Conservation (phyloP, 2,113 vertebrate species). For the Puffinus mauretanicus region DNA sequence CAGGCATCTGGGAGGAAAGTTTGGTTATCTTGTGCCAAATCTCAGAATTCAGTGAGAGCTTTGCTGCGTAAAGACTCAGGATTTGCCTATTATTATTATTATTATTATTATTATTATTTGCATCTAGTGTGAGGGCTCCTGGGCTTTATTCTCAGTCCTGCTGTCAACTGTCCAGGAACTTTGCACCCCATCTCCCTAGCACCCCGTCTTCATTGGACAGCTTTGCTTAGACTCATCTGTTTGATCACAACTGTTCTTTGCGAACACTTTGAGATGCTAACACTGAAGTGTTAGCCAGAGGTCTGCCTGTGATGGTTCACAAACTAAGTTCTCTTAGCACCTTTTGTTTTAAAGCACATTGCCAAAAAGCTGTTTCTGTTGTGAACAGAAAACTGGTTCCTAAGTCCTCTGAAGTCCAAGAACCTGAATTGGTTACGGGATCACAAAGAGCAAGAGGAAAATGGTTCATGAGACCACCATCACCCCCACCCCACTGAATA, state of each 20-base stretch:
- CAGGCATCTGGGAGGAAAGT: not conserved
- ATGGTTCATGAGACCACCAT: not conserved
- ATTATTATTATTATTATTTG: not conserved
- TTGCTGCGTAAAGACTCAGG: not conserved
- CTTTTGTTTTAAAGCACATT: not conserved
- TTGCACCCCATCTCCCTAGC: not conserved
- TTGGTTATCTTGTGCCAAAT: not conserved
- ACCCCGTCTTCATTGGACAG: rapidly evolving
- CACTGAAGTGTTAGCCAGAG: not conserved
- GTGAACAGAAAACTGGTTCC: not conserved
- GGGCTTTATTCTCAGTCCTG: not conserved
- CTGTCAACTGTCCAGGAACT: not conserved
- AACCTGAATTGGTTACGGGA: not conserved
- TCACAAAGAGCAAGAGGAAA: not conserved
- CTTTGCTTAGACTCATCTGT: not conserved
- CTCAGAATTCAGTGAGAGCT: not conserved
- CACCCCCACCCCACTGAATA: not conserved
- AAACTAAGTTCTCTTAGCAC: not conserved
- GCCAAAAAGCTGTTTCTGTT: too few species aligned
- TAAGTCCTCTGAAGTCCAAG: not conserved
- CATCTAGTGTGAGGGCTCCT: not conserved
- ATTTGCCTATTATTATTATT: not conserved
- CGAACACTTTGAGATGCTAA: not conserved
- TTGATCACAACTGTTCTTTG: not conserved
- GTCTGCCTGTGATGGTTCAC: not conserved